Conservation (phyloP, 2,113 vertebrate genomes). For the Myrmophylax atrothorax region DNA sequence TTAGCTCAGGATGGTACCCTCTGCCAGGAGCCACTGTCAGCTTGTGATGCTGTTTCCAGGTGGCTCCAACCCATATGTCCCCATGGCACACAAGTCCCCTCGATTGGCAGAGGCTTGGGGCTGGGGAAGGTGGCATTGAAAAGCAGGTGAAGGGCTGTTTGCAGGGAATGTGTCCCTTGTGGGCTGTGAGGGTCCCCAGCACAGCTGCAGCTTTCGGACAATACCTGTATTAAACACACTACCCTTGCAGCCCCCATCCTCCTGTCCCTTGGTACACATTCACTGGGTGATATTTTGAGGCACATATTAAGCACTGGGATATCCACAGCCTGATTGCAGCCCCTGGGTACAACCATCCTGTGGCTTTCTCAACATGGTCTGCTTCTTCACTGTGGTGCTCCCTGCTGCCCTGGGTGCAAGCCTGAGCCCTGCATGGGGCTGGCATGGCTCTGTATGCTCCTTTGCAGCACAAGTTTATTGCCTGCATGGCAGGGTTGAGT, state of each 20-base stretch:
- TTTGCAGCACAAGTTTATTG: accelerated
- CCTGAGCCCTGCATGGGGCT: neutral
- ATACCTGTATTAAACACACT: neutral
- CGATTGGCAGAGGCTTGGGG: neutral
- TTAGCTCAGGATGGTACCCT: neutral
- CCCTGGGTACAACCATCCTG: neutral
- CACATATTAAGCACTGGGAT: accelerated
- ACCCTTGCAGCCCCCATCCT: accelerated
- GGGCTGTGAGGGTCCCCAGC: neutral
- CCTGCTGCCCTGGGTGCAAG: neutral
- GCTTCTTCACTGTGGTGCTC: neutral
- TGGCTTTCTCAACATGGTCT: neutral
- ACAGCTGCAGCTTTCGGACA: neutral
- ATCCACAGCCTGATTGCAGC: neutral
- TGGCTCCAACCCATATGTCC: neutral
- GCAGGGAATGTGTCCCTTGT: accelerated
- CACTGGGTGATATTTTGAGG: neutral
- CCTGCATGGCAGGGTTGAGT: neutral
- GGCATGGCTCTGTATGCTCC: accelerated
- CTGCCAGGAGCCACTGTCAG: neutral
- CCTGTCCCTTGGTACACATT: neutral
- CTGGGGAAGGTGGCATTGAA: neutral
- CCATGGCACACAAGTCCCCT: neutral
- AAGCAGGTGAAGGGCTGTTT: neutral
- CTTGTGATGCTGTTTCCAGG: neutral